Conservation (phyloP, 2,797 vertebrate genomes). For the Muraenolepis orangiensis region DNA sequence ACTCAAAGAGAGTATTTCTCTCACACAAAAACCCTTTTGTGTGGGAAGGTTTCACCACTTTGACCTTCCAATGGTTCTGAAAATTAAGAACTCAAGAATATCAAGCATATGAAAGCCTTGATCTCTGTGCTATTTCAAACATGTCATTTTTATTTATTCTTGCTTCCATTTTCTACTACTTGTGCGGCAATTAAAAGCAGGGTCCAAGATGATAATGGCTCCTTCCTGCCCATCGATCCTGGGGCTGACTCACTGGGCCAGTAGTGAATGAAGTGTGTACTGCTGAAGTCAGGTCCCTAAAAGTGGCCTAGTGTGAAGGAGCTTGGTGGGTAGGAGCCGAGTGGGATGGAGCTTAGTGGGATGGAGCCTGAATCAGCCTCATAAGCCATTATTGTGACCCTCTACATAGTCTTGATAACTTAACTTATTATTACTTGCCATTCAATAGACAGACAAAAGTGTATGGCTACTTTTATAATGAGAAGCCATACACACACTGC, state of each 20-base stretch:
- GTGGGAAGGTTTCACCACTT: conserved; percentile 26
- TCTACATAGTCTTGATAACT: conserved; percentile 35
- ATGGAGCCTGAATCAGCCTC: no score
- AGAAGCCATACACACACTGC: no score
- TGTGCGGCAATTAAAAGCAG: conserved; percentile 53
- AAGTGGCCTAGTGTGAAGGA: no score
- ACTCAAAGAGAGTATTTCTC: conserved; percentile 9
- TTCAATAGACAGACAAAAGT: conserved; percentile 7
- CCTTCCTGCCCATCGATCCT: no score
- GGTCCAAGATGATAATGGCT: conserved; percentile 28
- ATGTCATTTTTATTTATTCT: not conserved
- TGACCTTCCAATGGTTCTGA: not conserved
- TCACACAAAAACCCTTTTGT: conserved; percentile 11
- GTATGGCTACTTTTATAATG: conserved; percentile 22
- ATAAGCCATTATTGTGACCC: conserved; percentile 21
- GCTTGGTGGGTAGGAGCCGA: no score
- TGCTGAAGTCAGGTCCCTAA: no score
- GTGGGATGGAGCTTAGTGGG: no score
- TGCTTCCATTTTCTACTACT: conserved; percentile 35
- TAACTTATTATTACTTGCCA: conserved; percentile 34
- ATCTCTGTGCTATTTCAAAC: not conserved
- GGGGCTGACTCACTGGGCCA: no score
- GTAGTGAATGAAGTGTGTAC: no score
- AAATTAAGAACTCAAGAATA: not conserved
- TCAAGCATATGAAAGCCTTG: not conserved